Percentiles rank a stretch among this genome's conserved stretches.
Conservation (phyloP, 2,113 vertebrate species). For the Asarcornis scutulata region DNA sequence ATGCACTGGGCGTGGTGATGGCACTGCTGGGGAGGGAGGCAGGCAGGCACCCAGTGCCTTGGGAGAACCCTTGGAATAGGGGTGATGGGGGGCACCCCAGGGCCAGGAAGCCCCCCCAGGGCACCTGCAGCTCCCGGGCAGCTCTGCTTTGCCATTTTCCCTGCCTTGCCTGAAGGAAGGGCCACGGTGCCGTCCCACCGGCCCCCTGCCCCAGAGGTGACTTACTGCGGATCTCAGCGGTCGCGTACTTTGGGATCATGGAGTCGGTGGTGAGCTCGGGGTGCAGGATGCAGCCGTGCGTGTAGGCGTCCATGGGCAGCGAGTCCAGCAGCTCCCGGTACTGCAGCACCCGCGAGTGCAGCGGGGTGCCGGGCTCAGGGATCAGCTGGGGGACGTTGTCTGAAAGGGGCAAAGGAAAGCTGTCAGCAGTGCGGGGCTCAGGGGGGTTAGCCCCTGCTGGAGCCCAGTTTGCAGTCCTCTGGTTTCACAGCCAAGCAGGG, state of each 20-base stretch:
- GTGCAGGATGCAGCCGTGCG: slow-evolving; percentile 98
- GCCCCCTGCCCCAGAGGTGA: slow-evolving; percentile 40
- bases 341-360: slow-evolving; percentile 89
- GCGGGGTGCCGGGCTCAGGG: slow-evolving; percentile 85
- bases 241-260: slow-evolving; percentile 99
- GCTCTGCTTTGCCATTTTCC: neutral
- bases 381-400: slow-evolving; percentile 90
- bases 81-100: neutral
- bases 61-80: too few species aligned
- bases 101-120: neutral
- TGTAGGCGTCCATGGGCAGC: slow-evolving; percentile 98
- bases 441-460: rapidly evolving
- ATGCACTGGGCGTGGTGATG: too few species aligned
- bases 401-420: slow-evolving; percentile 32
- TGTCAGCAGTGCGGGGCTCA: neutral
- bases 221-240: slow-evolving; percentile 99
- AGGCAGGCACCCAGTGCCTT: too few species aligned
- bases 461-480: neutral
- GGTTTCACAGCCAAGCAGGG: neutral
- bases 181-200: neutral
- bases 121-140: neutral
- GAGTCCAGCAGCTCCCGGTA: slow-evolving; percentile 94
- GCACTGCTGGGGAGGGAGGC: too few species aligned
- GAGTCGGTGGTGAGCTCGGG: slow-evolving; percentile 98
- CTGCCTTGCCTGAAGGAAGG: neutral